A percentile compares a stretch with the other conserved stretches of the same genome.
Evolutionary conservation across 2,888 invertebrate genomes (phyloP).

Genomic region (Epinotia nisella): DNA sequence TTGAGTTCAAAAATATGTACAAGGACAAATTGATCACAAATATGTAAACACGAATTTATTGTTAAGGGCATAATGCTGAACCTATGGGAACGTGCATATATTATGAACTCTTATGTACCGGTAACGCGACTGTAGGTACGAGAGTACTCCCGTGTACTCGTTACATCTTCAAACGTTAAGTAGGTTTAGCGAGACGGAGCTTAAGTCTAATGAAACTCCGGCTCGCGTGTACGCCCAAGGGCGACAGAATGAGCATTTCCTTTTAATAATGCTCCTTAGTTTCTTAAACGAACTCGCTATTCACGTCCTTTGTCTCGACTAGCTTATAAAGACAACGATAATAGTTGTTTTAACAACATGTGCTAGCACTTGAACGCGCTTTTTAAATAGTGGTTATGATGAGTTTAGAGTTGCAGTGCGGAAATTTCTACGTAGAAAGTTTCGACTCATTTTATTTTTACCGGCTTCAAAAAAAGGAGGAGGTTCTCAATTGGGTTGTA

Average conservation of each 20-base stretch:
- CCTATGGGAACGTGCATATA: no score
- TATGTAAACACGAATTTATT: no score
- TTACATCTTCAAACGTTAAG: slow-evolving; percentile 20
- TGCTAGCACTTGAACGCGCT: neutral
- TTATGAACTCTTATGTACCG: no score
- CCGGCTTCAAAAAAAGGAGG: no score
- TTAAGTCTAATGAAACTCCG: slow-evolving; percentile 14
- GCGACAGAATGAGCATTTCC: slow-evolving; percentile 15
- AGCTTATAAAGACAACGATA: slow-evolving; percentile 5
- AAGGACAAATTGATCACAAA: no score
- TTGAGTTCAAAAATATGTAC: no score
- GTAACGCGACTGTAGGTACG: neutral
- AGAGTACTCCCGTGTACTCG: neutral
- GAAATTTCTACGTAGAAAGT: no score
- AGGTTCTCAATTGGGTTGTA: no score
- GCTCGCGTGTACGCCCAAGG: neutral
- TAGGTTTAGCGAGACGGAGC: slow-evolving; percentile 15
- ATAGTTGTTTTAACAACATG: neutral
- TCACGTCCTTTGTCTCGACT: slow-evolving; percentile 14
- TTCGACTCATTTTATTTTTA: no score
- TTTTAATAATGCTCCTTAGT: slow-evolving; percentile 21
- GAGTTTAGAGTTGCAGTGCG: neutral
- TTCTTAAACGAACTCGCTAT: slow-evolving; percentile 22
- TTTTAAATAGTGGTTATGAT: neutral
- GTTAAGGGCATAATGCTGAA: no score